These are phyloP conservation scores for Microdon myrmicae DNA, from an alignment of 2,888 invertebrate species.

Conservation along the genomic window DNA sequence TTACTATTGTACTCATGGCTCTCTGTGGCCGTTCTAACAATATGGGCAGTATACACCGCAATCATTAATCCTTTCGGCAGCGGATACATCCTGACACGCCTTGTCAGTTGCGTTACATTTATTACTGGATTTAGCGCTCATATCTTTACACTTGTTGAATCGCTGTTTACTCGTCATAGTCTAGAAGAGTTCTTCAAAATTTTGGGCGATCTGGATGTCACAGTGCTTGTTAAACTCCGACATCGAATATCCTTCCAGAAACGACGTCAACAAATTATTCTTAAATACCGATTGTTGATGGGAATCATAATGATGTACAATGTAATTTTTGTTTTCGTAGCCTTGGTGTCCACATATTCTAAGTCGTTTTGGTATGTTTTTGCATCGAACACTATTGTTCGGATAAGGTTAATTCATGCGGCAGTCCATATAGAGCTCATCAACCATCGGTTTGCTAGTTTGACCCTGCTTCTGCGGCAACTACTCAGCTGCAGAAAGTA, in stretches of 20 bases:
- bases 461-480: conserved; percentile 16
- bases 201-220: conserved; percentile 21
- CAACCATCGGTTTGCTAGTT: conserved; percentile 2
- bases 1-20: conserved; percentile 7
- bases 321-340: not conserved
- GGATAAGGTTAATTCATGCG: conserved; percentile 18
- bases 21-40: not conserved
- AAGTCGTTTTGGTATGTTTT: conserved; percentile 17
- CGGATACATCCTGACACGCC: conserved; percentile 13
- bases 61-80: not conserved
- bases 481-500: not conserved
- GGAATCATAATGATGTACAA: not conserved
- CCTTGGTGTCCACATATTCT: not conserved
- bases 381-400: conserved; percentile 6
- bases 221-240: conserved; percentile 9
- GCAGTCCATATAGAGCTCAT: conserved; percentile 19
- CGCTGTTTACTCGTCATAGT: conserved; percentile 2
- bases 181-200: conserved; percentile 11
- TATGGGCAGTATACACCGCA: not conserved
- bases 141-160: conserved; percentile 8
- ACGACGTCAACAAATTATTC: not conserved
- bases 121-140: conserved; percentile 2
- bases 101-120: conserved; percentile 6
- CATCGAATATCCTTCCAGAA: not conserved
- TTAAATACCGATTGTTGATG: conserved; percentile 10